These are phyloP conservation scores for Xanthia icteritia DNA, from an alignment of 2,888 invertebrate genomes.

Conservation along the genomic window DNA sequence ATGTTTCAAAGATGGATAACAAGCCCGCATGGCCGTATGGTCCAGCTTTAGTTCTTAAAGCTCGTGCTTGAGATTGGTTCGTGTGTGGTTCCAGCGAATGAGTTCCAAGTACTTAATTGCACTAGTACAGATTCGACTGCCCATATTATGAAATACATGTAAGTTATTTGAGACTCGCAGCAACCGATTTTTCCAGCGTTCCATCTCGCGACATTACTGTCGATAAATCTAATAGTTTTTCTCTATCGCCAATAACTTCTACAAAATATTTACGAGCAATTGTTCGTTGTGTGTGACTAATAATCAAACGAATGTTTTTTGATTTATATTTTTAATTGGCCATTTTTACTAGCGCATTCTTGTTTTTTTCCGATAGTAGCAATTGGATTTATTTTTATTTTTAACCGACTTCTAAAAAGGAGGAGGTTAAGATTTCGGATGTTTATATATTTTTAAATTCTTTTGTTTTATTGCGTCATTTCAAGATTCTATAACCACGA, in stretches of 20 bases:
- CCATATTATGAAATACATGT: not conserved
- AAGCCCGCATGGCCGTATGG: slow-evolving; percentile 23
- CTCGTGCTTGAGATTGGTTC: not conserved
- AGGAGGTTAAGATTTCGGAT: too few species aligned
- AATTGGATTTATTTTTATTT: not conserved
- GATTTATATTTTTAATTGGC: slow-evolving; percentile 35
- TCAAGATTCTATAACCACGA: not conserved
- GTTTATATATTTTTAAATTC: too few species aligned
- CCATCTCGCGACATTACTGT: slow-evolving; percentile 25
- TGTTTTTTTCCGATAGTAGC: slow-evolving; percentile 1
- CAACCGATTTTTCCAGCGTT: slow-evolving; percentile 17
- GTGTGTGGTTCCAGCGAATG: not conserved
- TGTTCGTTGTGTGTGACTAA: slow-evolving; percentile 4
- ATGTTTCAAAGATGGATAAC: slow-evolving; percentile 23
- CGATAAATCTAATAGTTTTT: slow-evolving; percentile 18
- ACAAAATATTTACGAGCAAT: slow-evolving; percentile 27
- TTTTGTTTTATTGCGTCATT: slow-evolving; percentile 10
- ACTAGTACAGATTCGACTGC: not conserved
- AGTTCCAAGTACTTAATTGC: not conserved
- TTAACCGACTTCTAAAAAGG: too few species aligned
- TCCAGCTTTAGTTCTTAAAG: slow-evolving; percentile 30
- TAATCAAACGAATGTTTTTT: slow-evolving; percentile 5
- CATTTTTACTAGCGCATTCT: slow-evolving; percentile 26
- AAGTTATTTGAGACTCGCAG: not conserved
- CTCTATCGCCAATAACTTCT: slow-evolving; percentile 32